Base-by-base conservation (phyloP, 1,140 invertebrate species). In the Leptestheria dahalacensis region DNA sequence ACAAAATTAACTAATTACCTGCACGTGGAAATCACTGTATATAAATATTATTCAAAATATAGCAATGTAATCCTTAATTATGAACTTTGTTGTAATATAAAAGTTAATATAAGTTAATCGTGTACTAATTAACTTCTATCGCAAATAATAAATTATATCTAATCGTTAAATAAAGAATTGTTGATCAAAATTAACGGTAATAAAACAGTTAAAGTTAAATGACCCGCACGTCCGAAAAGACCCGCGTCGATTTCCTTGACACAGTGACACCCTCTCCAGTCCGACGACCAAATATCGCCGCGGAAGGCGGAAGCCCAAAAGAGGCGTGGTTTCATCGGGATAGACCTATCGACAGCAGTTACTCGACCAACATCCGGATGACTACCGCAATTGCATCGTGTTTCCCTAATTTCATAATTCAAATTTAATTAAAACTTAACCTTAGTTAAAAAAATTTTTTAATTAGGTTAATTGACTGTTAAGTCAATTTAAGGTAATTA, bases 241-340 rank as follows among this genome's bases (percentile, higher is more conserved):
- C 59, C 65, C 9, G 77, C 71, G 61, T 76, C 77, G 1, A 82
- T 71, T 0, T 85, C 69, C 1, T 77, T 61, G 60, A 74, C 74
- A 65, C 86, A 89, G 25, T 70, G 65, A 66, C 86, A 89, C 1
- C 82, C 85, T 33, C 77, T 66, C 59, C 82, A 73, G 67, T 86
- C 84, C 0, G 82, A 70, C 0, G 79, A 75, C 48, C 81, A 73
- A 23, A 88, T 77, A 58, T 80, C 74, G 54, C 74, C 73, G 1
- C 76, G 66, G 54, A 75, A 74, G 4, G 71, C 71, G 65, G 84
- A 79, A 2, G 82, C 71, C 78, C 83, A 87, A 52, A 84, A 77
- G 1, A 88, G 65, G 63, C 78, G 73, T 6, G 78, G 78, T 60
- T 74, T 71, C 3, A 75, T 69, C 9, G 71, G 69, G 24, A 79